These are phyloP conservation scores for Drosophila cognata DNA, from an alignment of 2,888 invertebrate genomes.

Conservation along the genomic window DNA sequence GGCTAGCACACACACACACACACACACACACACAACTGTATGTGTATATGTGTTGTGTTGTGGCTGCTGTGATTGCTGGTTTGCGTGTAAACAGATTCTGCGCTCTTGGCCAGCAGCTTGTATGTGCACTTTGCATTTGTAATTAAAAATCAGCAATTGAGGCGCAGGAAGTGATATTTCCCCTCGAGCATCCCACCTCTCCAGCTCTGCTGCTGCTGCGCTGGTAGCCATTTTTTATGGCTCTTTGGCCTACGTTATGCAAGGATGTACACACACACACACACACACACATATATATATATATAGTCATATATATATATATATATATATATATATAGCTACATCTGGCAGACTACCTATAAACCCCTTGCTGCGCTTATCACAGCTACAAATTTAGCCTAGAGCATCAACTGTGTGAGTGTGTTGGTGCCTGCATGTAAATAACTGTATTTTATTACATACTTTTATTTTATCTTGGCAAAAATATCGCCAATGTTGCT, in stretches of 20 bases:
- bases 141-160: conserved; percentile 79
- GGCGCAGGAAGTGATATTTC: conserved; percentile 68
- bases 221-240: conserved; percentile 48
- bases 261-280: conserved; percentile 53
- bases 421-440: conserved; percentile 64
- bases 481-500: conserved; percentile 76
- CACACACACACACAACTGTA: conserved; percentile 26
- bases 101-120: conserved; percentile 32
- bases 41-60: conserved; percentile 5
- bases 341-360: conserved; percentile 1
- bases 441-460: conserved; percentile 77
- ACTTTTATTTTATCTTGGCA: conserved; percentile 78
- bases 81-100: conserved; percentile 75
- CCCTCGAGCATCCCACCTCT: neutral
- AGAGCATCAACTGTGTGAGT: conserved; percentile 57
- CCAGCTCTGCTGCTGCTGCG: conserved; percentile 10
- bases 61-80: conserved; percentile 63
- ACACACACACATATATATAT: neutral
- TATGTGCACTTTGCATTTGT: conserved; percentile 74
- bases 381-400: conserved; percentile 69
- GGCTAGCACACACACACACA: conserved; percentile 16
- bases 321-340: neutral
- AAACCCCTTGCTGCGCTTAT: conserved; percentile 55
- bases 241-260: conserved; percentile 58
- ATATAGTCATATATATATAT: neutral